Conservation (phyloP, 2,113 vertebrate genomes). For the Hiodon alosoides region DNA sequence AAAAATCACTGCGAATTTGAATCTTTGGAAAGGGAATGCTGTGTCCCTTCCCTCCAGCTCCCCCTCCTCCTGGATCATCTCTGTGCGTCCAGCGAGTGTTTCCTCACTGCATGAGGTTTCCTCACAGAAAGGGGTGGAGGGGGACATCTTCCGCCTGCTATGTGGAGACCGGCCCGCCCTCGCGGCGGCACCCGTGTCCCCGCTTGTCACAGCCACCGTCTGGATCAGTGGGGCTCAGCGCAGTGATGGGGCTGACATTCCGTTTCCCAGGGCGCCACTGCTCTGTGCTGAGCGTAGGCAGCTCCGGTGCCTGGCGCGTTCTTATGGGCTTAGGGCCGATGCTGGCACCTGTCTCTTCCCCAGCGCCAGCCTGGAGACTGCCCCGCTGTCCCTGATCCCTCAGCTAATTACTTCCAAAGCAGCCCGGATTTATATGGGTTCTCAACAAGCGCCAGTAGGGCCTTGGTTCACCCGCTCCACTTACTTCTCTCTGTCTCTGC, state of each 20-base stretch:
- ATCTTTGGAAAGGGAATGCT: constrained; percentile 21
- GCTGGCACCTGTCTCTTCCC: constrained; percentile 64
- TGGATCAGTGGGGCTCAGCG: constrained; percentile 35
- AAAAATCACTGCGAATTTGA: constrained; percentile 22
- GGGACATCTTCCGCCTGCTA: no score
- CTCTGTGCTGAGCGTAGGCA: constrained; percentile 41
- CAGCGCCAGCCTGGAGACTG: constrained; percentile 58
- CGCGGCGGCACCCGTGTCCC: no score
- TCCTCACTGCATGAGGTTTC: no score
- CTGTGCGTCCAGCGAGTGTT: no score
- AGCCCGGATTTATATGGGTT: constrained; percentile 56
- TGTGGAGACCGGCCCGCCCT: no score
- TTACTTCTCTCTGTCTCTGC: not conserved
- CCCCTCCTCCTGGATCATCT: not conserved
- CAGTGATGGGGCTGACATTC: constrained; percentile 42
- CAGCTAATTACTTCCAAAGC: constrained; percentile 64
- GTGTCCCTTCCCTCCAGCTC: constrained; percentile 1
- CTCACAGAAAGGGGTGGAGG: no score
- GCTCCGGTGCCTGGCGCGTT: constrained; percentile 40
- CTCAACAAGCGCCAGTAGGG: constrained; percentile 55
- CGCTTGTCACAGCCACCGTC: no score
- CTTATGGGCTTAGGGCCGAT: constrained; percentile 47
- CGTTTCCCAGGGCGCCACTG: constrained; percentile 34
- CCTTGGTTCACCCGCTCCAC: constrained; percentile 41
- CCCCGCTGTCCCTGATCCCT: constrained; percentile 55